phyloP scores from a whole-genome alignment of 92 coral and sea anemone genomes.

The Paragorgia papillata region DNA sequence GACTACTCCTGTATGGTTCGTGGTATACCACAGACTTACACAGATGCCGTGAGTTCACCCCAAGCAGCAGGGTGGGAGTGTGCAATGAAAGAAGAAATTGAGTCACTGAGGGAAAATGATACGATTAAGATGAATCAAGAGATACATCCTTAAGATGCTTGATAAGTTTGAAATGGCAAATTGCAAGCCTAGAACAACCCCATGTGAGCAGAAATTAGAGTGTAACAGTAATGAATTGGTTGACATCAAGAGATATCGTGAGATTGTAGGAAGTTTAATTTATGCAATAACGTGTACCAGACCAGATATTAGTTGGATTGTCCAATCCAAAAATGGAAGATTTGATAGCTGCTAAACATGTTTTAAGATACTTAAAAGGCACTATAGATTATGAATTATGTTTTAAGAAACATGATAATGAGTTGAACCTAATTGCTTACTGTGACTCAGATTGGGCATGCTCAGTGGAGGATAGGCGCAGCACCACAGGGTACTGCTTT shows the following conservation, averaged over 20 bases:
- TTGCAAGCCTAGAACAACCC: conserved; percentile 43
- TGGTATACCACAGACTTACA: conserved; percentile 26
- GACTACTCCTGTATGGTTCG: conserved; percentile 33
- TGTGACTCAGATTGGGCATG: conserved; percentile 6
- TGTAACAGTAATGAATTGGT: background rate
- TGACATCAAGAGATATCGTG: conserved; percentile 25
- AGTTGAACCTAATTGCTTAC: background rate
- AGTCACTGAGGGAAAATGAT: conserved; percentile 34
- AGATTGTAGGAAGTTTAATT: conserved; percentile 18
- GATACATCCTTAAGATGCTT: conserved; percentile 18
- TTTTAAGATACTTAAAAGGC: conserved; percentile 24
- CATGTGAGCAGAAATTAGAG: conserved; percentile 38
- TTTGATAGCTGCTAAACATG: background rate
- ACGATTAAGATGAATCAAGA: conserved; percentile 27
- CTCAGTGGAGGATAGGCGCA: background rate
- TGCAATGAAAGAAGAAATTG: conserved; percentile 41
- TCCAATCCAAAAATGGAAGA: background rate
- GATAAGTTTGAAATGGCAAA: conserved; percentile 35
- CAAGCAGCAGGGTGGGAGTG: conserved; percentile 33
- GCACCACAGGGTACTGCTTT: conserved; percentile 9
- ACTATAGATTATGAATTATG: background rate
- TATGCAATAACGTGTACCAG: background rate
- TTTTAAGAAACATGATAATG: too few relatives aligned
- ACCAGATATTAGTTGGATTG: conserved; percentile 12
- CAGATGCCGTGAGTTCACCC: conserved; percentile 41